phyloP scores from a whole-genome alignment of 2,797 vertebrate genomes.

The Serranus cabrilla region DNA sequence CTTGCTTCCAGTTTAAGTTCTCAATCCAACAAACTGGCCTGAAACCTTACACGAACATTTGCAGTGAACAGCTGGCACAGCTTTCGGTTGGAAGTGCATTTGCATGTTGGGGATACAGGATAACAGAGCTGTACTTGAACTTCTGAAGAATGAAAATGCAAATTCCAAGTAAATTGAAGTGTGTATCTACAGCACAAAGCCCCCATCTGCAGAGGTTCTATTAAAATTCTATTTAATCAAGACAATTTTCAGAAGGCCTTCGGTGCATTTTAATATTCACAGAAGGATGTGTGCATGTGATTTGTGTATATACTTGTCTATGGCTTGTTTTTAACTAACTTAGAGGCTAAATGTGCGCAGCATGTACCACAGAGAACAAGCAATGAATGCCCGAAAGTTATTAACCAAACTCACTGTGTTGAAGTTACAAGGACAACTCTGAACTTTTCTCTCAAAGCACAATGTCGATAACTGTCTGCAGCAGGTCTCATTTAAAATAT shows the following conservation, averaged over 20 bases:
- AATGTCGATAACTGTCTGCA: background rate
- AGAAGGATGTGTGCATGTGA: background rate
- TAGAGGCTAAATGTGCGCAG: background rate
- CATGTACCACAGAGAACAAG: background rate
- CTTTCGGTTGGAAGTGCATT: conserved; percentile 23
- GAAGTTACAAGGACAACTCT: background rate
- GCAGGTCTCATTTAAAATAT: background rate
- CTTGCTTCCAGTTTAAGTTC: conserved; percentile 43
- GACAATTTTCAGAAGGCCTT: background rate
- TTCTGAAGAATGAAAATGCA: conserved; percentile 21
- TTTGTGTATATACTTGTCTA: background rate
- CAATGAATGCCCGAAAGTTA: background rate
- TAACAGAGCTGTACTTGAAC: conserved; percentile 22
- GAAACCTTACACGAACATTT: conserved; percentile 34
- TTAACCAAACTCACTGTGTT: background rate
- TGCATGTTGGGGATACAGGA: conserved; percentile 25
- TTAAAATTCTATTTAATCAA: conserved; percentile 13
- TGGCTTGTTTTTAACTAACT: conserved; percentile 1
- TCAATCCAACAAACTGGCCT: conserved; percentile 38
- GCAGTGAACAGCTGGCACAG: conserved; percentile 35
- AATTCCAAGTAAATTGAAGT: conserved; percentile 26
- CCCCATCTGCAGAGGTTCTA: background rate
- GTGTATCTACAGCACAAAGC: conserved; percentile 7
- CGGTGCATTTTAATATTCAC: conserved; percentile 9
- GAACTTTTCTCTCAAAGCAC: background rate